Evolutionary conservation across 1,140 invertebrate species (phyloP).

Genomic region (Rhagoletis pomonella): DNA sequence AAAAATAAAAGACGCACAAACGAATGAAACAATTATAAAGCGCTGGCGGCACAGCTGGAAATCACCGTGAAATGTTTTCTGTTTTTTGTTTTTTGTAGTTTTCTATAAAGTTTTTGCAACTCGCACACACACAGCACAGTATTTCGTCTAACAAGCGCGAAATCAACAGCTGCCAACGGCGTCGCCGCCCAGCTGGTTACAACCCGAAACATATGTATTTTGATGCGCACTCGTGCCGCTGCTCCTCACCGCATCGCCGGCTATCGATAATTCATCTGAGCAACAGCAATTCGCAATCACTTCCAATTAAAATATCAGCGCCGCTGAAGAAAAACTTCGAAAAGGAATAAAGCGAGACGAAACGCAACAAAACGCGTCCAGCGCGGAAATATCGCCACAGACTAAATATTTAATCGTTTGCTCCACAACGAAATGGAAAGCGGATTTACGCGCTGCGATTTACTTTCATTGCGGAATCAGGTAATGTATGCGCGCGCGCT

Average conservation of each 20-base stretch:
- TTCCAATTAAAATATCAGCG: slow-evolving; percentile 42
- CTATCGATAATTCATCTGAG: not conserved
- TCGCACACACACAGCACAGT: not conserved
- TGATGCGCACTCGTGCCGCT: not conserved
- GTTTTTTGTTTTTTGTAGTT: not conserved
- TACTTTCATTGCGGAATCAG: slow-evolving; percentile 40
- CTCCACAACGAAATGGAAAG: slow-evolving; percentile 45
- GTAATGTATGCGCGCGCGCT: not conserved
- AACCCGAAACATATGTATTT: not conserved
- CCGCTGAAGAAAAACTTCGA: not conserved
- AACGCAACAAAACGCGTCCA: not conserved
- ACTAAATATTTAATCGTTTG: not conserved
- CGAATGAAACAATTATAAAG: too few species aligned
- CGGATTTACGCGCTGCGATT: not conserved
- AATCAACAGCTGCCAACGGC: not conserved
- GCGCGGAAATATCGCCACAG: slow-evolving; percentile 6
- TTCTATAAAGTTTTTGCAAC: too few species aligned
- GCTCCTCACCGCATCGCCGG: not conserved
- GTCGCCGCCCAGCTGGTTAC: slow-evolving; percentile 5
- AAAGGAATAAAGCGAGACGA: not conserved
- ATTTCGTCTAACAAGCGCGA: not conserved
- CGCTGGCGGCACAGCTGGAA: not conserved
- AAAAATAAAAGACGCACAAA: not conserved
- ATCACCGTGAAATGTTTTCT: not conserved
- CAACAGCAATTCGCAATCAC: slow-evolving; percentile 7